Conservation (phyloP, 2,888 invertebrate species). For the Melanostoma mellinum region DNA sequence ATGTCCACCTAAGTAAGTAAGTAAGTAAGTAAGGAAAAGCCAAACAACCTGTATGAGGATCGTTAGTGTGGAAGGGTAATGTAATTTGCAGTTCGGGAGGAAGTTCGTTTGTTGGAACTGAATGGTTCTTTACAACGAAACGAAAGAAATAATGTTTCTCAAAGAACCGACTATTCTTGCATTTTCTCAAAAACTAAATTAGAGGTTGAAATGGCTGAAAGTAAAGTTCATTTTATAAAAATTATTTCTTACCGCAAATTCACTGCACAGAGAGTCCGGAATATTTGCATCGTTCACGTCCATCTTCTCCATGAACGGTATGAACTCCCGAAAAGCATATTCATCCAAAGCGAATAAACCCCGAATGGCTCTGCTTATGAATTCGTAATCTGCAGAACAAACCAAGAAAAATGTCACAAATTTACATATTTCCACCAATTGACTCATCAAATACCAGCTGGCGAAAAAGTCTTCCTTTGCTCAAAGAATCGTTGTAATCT, state of each 20-base stretch:
- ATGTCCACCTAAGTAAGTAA: too few relatives aligned
- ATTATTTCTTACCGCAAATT: conserved; percentile 76
- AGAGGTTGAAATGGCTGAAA: too few relatives aligned
- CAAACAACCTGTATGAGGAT: too few relatives aligned
- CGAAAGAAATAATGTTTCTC: too few relatives aligned
- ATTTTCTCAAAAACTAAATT: too few relatives aligned
- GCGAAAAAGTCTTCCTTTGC: conserved; percentile 75
- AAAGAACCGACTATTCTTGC: too few relatives aligned
- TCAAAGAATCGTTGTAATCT: conserved; percentile 79
- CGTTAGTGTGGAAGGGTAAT: too few relatives aligned
- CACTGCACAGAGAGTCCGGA: conserved; percentile 77
- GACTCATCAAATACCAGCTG: conserved; percentile 74
- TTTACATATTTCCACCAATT: not conserved
- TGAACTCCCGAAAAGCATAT: conserved; percentile 80
- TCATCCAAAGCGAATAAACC: conserved; percentile 80
- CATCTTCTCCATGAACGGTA: conserved; percentile 79
- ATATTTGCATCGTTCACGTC: conserved; percentile 77
- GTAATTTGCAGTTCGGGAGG: too few relatives aligned
- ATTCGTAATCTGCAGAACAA: conserved; percentile 78
- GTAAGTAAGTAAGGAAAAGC: too few relatives aligned
- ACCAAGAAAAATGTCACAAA: not conserved
- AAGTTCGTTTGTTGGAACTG: too few relatives aligned
- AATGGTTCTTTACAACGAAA: too few relatives aligned
- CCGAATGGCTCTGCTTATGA: conserved; percentile 78
- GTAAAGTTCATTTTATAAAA: not conserved